Conservation (phyloP, 2,888 invertebrate genomes). For the Polyploca ridens region DNA sequence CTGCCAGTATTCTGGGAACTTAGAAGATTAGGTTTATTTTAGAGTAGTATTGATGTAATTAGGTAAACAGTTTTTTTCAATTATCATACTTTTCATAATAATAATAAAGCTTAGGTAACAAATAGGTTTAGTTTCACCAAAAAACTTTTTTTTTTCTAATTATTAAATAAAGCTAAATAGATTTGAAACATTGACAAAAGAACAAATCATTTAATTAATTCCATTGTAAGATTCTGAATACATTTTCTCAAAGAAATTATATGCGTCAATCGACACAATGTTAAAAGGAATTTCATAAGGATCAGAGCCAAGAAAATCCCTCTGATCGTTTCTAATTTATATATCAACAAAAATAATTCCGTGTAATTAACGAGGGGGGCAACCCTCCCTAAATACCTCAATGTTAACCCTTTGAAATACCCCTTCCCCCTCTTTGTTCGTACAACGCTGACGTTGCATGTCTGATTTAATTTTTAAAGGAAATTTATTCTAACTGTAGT, state of each 20-base stretch:
- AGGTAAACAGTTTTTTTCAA: too few species aligned
- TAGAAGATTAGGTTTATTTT: too few species aligned
- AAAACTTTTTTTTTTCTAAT: too few species aligned
- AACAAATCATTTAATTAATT: background rate
- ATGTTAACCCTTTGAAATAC: slow-evolving; percentile 13
- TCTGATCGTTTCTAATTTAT: slow-evolving; percentile 41
- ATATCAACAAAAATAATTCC: slow-evolving; percentile 57
- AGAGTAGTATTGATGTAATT: too few species aligned
- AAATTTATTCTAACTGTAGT: slow-evolving; percentile 17
- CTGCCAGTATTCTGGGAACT: too few species aligned
- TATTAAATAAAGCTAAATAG: too few species aligned
- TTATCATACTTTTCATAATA: too few species aligned
- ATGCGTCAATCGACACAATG: background rate
- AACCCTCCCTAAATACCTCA: slow-evolving; percentile 3
- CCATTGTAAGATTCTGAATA: background rate
- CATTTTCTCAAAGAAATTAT: background rate
- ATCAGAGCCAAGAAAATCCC: background rate
- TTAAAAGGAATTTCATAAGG: background rate
- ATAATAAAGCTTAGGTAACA: too few species aligned
- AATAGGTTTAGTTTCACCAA: too few species aligned
- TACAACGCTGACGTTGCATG: slow-evolving; percentile 28
- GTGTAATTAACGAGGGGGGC: slow-evolving; percentile 49
- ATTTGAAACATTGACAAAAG: too few species aligned
- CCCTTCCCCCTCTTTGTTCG: slow-evolving; percentile 20
- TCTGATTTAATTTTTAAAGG: slow-evolving; percentile 27